Base-by-base conservation (phyloP, 35 echinoderm and acorn worm species). In the Hemicentrotus pulcherrimus region DNA sequence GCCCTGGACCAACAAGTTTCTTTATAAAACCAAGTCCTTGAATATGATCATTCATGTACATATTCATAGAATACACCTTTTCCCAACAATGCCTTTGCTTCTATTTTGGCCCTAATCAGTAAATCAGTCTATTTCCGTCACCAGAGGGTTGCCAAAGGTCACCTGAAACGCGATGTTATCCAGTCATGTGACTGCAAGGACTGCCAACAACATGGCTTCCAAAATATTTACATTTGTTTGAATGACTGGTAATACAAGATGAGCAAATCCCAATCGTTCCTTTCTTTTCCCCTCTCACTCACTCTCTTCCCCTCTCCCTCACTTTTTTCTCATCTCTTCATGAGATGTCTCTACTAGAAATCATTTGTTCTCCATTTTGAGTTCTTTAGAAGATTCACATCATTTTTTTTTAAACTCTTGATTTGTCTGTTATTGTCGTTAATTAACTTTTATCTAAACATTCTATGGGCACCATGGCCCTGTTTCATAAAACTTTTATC, bases 121-220 rank as follows among this genome's bases (percentile, higher is more conserved):
- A 78, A 78, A 78, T 78, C 65, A 78, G 65, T 78, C 65, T 78
- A 78, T 78, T n/a, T 78, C 65, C 65, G 22, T 70, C 22, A 70
- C 61, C 61, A 70, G 19, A 78, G 65, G 65, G 18, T 78, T 78
- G 65, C 65, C 18, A 78, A 78, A 78, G 65, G 65, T 78, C 65
- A 78, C 65, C 65, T 78, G 35, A 41, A 28, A 78, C 65, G 6
- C 19, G 65, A 78, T 78, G 19, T n/a, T 22, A 78, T 78, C 65
- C 1, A 18, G 65, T 78, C 65, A 78, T 78, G 65, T 78, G 65
- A 78, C 65, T 28, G 28, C 5, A 78, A 28, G 22, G 65, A 78
- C 65, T 78, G 50, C 65, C 65, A 78, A 22, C 0, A 78, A 78
- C 65, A 78, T 55, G 50, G 50, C 50, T 55, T 11, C 50, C 50